Base-by-base conservation (phyloP, 2,888 invertebrate species). In the Thymelicus sylvestris region DNA sequence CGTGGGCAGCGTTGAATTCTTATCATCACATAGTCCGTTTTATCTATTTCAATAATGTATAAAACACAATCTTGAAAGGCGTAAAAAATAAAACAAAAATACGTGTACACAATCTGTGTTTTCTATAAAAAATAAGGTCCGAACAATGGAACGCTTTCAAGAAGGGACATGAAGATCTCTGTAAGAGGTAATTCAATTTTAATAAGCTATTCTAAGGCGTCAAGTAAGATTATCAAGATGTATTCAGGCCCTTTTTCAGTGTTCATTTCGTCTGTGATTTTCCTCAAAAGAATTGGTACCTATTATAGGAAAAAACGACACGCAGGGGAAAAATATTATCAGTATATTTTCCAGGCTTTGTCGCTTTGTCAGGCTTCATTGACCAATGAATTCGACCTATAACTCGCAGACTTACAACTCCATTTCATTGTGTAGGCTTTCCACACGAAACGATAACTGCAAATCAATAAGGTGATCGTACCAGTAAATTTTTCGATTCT, bases 141-240 rank as follows among this genome's bases (percentile, higher is more conserved):
- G 24, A 31, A 70, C 70, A 70, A 70, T 65, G 52, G 60, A 65
- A 48, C 15, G 48, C 48, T 64, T 62, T 38, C 57, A 69, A 65
- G 65, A 50, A 65, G 31, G 65, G 65, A 60, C 70, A 44, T 65
- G 52, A 67, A 62, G 61, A 67, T 67, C 67, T 67, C 62, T 24
- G 61, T 67, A 62, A 67, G 67, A 67, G 52, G 62, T 62, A 62
- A 67, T 67, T 67, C 67, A 67, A 62, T 67, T 67, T 67, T 67
- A 67, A 67, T 67, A 67, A 67, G 67, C 67, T 48, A 67, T 67
- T 67, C 59, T 50, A 50, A 61, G 61, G 67, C 60, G 67, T 39
- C 67, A 67, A 67, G 52, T 67, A 61, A 67, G 67, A 67, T 61
- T 61, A 67, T 67, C 67, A 67, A 67, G 52, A 61, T 52, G 50